phyloP scores from a whole-genome alignment of 2,888 invertebrate genomes.

The Liopterus haemorrhoidalis region DNA sequence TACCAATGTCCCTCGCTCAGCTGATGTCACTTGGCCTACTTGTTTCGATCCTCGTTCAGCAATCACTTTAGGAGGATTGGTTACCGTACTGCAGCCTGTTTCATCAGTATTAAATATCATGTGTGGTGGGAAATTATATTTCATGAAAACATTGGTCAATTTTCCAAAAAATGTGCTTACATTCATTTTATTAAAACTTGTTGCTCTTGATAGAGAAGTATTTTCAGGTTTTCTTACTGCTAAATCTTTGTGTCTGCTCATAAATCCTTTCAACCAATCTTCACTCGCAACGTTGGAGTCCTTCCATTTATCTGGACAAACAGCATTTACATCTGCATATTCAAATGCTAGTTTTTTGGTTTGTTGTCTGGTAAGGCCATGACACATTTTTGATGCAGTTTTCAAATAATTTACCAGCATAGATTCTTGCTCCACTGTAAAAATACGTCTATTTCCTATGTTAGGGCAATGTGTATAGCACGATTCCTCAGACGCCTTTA shows the following conservation, averaged over 20 bases:
- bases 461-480: slow-evolving; percentile 22
- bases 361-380: slow-evolving; percentile 27
- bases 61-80: slow-evolving; percentile 28
- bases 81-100: slow-evolving; percentile 25
- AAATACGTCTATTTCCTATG: slow-evolving; percentile 28
- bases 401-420: slow-evolving; percentile 27
- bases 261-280: slow-evolving; percentile 27
- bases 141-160: slow-evolving; percentile 3
- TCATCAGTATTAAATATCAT: slow-evolving; percentile 17
- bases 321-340: slow-evolving; percentile 26
- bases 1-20: slow-evolving; percentile 10
- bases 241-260: too few species aligned
- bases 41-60: slow-evolving; percentile 26
- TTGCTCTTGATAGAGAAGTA: slow-evolving; percentile 11
- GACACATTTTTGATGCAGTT: slow-evolving; percentile 29
- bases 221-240: slow-evolving; percentile 14
- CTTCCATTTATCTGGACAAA: slow-evolving; percentile 23
- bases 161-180: slow-evolving; percentile 18
- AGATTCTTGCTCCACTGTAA: slow-evolving; percentile 26
- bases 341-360: slow-evolving; percentile 27
- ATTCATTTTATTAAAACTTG: slow-evolving; percentile 16
- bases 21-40: slow-evolving; percentile 28
- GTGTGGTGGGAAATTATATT: slow-evolving; percentile 10
- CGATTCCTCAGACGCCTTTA: slow-evolving; percentile 18
- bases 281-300: slow-evolving; percentile 22